Percentiles rank a stretch among this genome's conserved stretches.
These are phyloP conservation scores for Bembecia ichneumoniformis DNA, from an alignment of 2,888 invertebrate species.

Conservation along the genomic window DNA sequence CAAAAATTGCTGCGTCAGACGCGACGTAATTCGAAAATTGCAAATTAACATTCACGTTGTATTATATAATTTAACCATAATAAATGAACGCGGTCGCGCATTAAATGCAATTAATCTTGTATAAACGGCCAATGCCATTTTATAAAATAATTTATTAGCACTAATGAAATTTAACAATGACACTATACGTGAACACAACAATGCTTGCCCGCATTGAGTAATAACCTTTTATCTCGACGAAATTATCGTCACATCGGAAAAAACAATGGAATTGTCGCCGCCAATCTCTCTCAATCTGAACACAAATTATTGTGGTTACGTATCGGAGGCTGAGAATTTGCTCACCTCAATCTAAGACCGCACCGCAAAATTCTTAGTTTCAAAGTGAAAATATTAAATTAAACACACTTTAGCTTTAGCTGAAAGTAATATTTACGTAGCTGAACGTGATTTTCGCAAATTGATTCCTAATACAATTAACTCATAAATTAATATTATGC, in stretches of 20 bases:
- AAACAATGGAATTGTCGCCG: conserved; percentile 33
- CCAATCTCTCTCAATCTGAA: conserved; percentile 20
- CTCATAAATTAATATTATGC: too few species aligned
- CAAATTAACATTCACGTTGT: too few species aligned
- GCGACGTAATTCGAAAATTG: too few species aligned
- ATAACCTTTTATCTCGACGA: conserved; percentile 13
- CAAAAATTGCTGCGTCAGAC: too few species aligned
- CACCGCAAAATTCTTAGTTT: neutral
- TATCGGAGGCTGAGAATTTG: conserved; percentile 9
- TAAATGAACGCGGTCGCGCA: too few species aligned
- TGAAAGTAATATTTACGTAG: neutral
- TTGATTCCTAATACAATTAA: too few species aligned
- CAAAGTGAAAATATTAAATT: neutral
- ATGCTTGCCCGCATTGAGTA: conserved; percentile 19
- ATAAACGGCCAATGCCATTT: too few species aligned
- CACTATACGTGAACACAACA: conserved; percentile 10
- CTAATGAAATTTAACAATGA: neutral
- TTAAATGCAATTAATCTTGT: too few species aligned
- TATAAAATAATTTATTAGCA: too few species aligned
- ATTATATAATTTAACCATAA: too few species aligned
- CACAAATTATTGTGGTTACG: conserved; percentile 9
- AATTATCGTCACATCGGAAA: conserved; percentile 19
- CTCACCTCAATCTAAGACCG: conserved; percentile 1
- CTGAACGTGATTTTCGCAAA: neutral
- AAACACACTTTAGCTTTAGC: neutral